A percentile compares a stretch with the other conserved stretches of the same genome.
These are phyloP conservation scores for Lordiphosa andalusiaca DNA, from an alignment of 2,888 invertebrate genomes.

Conservation along the genomic window DNA sequence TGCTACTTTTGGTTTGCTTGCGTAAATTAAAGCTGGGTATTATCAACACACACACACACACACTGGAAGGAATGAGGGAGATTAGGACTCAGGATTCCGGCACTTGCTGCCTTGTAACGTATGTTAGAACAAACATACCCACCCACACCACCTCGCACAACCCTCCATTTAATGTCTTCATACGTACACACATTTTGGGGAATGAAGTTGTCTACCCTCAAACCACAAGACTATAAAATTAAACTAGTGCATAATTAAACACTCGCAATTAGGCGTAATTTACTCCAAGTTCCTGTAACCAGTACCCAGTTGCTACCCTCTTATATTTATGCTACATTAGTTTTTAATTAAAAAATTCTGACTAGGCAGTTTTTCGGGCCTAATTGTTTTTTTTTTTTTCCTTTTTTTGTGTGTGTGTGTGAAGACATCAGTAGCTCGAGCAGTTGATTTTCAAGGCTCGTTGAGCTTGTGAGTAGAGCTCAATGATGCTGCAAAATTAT, in stretches of 20 bases:
- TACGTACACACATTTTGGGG: constrained; percentile 21
- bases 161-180: constrained; percentile 22
- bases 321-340: constrained; percentile 76
- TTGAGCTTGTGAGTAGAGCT: constrained; percentile 18
- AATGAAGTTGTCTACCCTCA: constrained; percentile 20
- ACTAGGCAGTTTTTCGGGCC: constrained; percentile 25
- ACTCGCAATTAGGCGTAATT: constrained; percentile 78
- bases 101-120: constrained; percentile 37
- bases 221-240: constrained; percentile 75
- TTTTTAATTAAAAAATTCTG: constrained; percentile 76
- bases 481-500: constrained; percentile 40
- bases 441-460: constrained; percentile 42
- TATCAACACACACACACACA: constrained; percentile 36
- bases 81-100: constrained; percentile 22
- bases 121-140: constrained; percentile 49
- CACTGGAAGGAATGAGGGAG: constrained; percentile 10
- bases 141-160: background rate
- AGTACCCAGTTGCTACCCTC: constrained; percentile 29
- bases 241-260: constrained; percentile 78
- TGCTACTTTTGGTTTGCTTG: constrained; percentile 63
- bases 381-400: constrained; percentile 34
- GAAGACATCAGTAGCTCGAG: constrained; percentile 28
- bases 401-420: too few species aligned
- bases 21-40: constrained; percentile 67
- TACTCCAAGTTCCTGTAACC: constrained; percentile 54